Percentiles rank a stretch among this genome's conserved stretches.
Conservation (phyloP, 1,140 invertebrate genomes). For the Zelostemma sp. region DNA sequence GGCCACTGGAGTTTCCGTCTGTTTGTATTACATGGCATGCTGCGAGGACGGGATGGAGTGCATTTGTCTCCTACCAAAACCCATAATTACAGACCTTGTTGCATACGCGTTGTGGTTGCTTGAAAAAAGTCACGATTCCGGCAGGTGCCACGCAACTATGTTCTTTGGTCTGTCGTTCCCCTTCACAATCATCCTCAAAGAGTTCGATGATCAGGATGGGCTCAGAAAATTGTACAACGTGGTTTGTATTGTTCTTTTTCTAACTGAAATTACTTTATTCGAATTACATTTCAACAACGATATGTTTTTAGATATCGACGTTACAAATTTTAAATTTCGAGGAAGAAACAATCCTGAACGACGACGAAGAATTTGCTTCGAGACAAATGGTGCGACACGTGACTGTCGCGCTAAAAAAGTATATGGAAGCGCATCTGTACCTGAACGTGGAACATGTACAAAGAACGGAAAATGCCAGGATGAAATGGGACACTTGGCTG, state of each 20-base stretch:
- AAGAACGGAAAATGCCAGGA: constrained; percentile 71
- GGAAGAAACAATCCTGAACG: constrained; percentile 79
- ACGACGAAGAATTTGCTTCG: constrained; percentile 93
- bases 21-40: constrained; percentile 96
- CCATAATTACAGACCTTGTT: constrained; percentile 83
- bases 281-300: too few relatives aligned
- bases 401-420: constrained; percentile 89
- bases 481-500: constrained; percentile 61
- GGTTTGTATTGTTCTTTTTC: constrained; percentile 67
- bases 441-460: constrained; percentile 86
- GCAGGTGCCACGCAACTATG: constrained; percentile 96
- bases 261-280: background rate
- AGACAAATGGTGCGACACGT: constrained; percentile 95
- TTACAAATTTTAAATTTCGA: constrained; percentile 82
- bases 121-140: constrained; percentile 96
- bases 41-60: constrained; percentile 98
- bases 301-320: constrained; percentile 91
- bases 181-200: constrained; percentile 90
- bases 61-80: constrained; percentile 87
- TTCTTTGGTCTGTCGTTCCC: constrained; percentile 95
- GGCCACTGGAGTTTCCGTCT: constrained; percentile 95
- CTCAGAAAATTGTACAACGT: constrained; percentile 94
- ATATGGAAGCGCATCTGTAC: constrained; percentile 92
- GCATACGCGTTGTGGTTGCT: constrained; percentile 93
- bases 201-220: constrained; percentile 94